Evolutionary conservation across 2,113 vertebrate species (phyloP).

Genomic region (Girardinichthys multiradiatus): DNA sequence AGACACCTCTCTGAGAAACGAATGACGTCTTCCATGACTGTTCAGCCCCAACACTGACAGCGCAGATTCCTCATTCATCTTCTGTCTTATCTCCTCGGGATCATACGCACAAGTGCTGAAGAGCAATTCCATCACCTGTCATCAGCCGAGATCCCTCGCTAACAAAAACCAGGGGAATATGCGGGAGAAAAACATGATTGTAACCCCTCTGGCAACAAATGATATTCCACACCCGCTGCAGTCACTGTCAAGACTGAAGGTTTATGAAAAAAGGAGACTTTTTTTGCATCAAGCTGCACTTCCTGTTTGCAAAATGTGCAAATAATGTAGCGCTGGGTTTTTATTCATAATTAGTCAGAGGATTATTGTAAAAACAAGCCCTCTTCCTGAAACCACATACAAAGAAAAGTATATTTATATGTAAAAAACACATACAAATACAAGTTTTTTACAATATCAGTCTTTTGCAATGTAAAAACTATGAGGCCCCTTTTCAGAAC

Average conservation of each 20-base stretch:
- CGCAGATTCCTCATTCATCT: slow-evolving; percentile 65
- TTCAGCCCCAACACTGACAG: slow-evolving; percentile 73
- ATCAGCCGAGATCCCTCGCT: slow-evolving; percentile 53
- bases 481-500: not conserved
- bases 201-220: slow-evolving; percentile 68
- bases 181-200: slow-evolving; percentile 75
- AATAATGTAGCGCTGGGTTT: not conserved
- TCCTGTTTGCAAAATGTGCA: slow-evolving; percentile 15
- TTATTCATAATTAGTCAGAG: slow-evolving; percentile 17
- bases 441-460: not conserved
- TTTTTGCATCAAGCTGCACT: slow-evolving; percentile 29
- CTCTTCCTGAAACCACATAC: slow-evolving; percentile 52
- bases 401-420: slow-evolving; percentile 31
- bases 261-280: slow-evolving; percentile 29
- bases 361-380: slow-evolving; percentile 48
- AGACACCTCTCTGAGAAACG: slow-evolving; percentile 55
- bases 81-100: slow-evolving; percentile 65
- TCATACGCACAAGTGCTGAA: slow-evolving; percentile 61
- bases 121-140: slow-evolving; percentile 77
- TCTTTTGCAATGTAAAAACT: not conserved
- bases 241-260: slow-evolving; percentile 44
- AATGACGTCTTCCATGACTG: slow-evolving; percentile 69
- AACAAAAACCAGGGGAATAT: slow-evolving; percentile 69
- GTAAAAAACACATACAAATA: not conserved
- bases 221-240: slow-evolving; percentile 57